Evolutionary conservation across 1,140 invertebrate species (phyloP).

Genomic region (Wiebesia pumilae): DNA sequence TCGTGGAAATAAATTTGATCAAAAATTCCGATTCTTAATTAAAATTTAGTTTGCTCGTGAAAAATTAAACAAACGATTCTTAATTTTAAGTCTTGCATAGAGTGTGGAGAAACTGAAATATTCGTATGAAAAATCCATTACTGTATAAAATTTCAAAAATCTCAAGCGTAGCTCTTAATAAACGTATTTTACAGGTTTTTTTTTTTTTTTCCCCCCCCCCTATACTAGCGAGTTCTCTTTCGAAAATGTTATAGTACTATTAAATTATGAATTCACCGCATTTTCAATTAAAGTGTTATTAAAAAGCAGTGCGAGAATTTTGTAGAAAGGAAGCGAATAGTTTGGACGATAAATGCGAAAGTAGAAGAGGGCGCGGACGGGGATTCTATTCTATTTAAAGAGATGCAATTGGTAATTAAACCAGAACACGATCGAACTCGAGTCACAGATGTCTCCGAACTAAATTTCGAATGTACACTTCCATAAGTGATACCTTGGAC

Average conservation of each 20-base stretch:
- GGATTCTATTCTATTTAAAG: neutral
- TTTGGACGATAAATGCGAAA: neutral
- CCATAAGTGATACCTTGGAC: neutral
- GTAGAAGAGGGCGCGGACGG: neutral
- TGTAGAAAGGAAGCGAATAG: neutral
- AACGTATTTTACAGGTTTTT: neutral
- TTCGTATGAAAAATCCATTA: neutral
- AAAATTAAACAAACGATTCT: no score
- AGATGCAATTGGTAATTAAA: neutral
- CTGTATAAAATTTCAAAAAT: neutral
- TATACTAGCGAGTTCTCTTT: no score
- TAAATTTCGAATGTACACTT: slow-evolving; percentile 4
- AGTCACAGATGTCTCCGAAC: neutral
- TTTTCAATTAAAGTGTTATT: neutral
- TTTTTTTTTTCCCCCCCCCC: neutral
- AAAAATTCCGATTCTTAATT: neutral
- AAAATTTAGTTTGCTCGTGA: neutral
- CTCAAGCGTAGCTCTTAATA: neutral
- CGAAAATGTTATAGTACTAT: neutral
- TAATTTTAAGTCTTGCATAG: no score
- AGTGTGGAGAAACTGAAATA: neutral
- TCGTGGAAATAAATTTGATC: neutral
- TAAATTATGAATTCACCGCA: neutral
- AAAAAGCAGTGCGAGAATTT: neutral
- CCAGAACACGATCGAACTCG: neutral